These are phyloP conservation scores for Enteromius paludinosus DNA, from an alignment of 2,797 vertebrate genomes.

Conservation along the genomic window DNA sequence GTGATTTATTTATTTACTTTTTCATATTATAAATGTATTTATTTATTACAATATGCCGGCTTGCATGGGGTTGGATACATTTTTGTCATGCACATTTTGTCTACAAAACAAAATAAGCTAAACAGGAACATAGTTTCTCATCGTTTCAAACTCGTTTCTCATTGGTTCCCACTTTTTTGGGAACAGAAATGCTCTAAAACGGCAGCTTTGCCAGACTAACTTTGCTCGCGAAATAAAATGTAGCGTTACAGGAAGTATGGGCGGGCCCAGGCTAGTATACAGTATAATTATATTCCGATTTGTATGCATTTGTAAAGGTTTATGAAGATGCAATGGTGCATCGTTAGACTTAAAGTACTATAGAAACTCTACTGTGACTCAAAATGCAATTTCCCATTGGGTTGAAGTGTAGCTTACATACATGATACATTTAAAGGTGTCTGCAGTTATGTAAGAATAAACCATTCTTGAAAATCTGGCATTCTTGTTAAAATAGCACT, in stretches of 20 bases:
- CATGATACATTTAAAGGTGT: background rate
- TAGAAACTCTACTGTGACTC: background rate
- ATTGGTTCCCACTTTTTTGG: no score
- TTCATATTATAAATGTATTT: no score
- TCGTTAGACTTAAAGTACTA: background rate
- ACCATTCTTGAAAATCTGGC: background rate
- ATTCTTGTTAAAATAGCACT: background rate
- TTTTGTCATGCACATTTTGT: constrained; percentile 12
- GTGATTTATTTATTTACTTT: background rate
- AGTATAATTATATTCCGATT: background rate
- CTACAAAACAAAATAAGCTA: no score
- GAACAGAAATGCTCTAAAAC: no score
- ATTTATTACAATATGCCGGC: no score
- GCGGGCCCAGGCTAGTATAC: no score
- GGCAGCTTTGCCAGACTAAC: no score
- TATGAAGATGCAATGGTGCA: background rate
- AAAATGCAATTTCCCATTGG: background rate
- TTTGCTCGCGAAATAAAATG: no score
- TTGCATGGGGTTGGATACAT: background rate
- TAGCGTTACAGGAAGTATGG: no score
- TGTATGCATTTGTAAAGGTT: background rate
- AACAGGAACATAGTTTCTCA: no score
- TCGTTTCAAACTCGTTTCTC: no score
- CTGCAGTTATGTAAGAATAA: background rate
- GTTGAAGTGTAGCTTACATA: background rate